A percentile compares a stretch with the other conserved stretches of the same genome.
Conservation (phyloP, 2,888 invertebrate genomes). For the Smittia aterrima region DNA sequence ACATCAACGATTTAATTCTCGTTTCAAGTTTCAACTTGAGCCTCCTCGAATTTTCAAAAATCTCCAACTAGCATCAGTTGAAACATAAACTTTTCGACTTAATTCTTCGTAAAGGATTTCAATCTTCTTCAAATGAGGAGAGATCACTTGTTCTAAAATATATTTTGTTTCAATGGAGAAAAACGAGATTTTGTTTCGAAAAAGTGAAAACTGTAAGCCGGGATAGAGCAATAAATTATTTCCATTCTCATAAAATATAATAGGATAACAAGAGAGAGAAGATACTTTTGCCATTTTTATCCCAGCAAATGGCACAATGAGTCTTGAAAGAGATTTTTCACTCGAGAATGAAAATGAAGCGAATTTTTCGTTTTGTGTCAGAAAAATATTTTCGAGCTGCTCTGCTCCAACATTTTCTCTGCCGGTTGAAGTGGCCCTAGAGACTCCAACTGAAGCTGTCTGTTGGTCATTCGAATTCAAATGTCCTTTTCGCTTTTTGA, state of each 20-base stretch:
- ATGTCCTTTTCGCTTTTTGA: not conserved
- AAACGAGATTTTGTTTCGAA: not conserved
- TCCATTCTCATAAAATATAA: slow-evolving; percentile 32
- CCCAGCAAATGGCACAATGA: slow-evolving; percentile 10
- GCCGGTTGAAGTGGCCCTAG: slow-evolving; percentile 34
- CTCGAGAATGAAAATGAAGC: slow-evolving; percentile 15
- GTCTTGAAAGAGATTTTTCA: slow-evolving; percentile 40
- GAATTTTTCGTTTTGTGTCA: slow-evolving; percentile 15
- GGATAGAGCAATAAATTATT: slow-evolving; percentile 38
- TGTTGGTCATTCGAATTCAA: slow-evolving; percentile 15
- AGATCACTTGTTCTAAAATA: not conserved
- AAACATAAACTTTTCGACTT: not conserved
- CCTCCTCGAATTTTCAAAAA: no score
- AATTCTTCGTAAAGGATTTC: not conserved
- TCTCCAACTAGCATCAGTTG: no score
- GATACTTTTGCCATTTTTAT: slow-evolving; percentile 9
- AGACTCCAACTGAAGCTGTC: slow-evolving; percentile 4
- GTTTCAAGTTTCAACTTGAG: no score
- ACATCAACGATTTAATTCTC: no score
- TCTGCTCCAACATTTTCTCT: slow-evolving; percentile 6
- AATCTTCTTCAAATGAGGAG: no score
- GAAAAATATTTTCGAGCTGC: not conserved
- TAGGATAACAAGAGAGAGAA: slow-evolving; percentile 37
- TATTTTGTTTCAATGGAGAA: not conserved
- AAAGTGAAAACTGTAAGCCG: slow-evolving; percentile 18